A percentile compares a stretch with the other conserved stretches of the same genome.
phyloP scores from a whole-genome alignment of 2,797 vertebrate genomes.

The Lacerta agilis region DNA sequence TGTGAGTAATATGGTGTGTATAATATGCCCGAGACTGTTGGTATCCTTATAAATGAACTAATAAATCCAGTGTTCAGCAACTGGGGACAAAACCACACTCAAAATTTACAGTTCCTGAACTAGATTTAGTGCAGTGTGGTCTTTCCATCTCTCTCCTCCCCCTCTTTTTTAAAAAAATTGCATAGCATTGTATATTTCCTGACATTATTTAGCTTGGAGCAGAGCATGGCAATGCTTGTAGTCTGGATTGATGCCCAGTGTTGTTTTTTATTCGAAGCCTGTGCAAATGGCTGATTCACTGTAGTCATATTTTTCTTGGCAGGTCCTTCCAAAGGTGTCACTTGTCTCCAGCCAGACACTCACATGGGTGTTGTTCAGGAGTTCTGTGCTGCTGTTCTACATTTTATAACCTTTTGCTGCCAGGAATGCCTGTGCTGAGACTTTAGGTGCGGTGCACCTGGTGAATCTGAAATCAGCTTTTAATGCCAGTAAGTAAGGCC shows the following conservation, averaged over 20 bases:
- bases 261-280: conserved; percentile 10
- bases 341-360: conserved; percentile 46
- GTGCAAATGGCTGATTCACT: conserved; percentile 42
- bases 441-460: no score
- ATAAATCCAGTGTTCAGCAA: conserved; percentile 3
- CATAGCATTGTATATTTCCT: conserved; percentile 18
- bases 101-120: conserved; percentile 1
- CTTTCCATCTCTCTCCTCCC: conserved; percentile 5
- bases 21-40: neutral
- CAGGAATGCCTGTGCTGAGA: neutral
- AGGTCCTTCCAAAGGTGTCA: conserved; percentile 41
- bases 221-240: neutral
- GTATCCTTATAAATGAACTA: conserved; percentile 6
- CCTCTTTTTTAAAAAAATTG: neutral
- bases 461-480: neutral
- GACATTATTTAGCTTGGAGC: conserved; percentile 23
- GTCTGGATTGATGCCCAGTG: conserved; percentile 15
- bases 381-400: conserved; percentile 33
- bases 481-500: neutral
- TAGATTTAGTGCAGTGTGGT: neutral
- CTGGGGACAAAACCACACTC: neutral
- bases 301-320: conserved; percentile 45
- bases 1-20: neutral
- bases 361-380: conserved; percentile 32
- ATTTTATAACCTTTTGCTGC: conserved; percentile 32